A percentile compares a stretch with the other conserved stretches of the same genome.
phyloP scores from a whole-genome alignment of 2,888 invertebrate genomes.

The Platycheirus albimanus region DNA sequence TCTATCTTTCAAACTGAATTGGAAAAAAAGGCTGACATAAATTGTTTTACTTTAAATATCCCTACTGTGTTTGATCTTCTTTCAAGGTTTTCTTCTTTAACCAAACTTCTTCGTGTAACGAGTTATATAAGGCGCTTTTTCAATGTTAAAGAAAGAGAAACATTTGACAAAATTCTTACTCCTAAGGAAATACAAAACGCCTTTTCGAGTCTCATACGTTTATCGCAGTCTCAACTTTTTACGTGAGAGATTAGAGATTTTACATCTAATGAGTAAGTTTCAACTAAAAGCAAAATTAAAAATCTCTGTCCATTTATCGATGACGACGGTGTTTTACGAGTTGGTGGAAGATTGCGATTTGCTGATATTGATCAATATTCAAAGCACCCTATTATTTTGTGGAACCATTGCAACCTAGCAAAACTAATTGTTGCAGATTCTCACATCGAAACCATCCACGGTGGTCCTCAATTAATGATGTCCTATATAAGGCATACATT shows the following conservation, averaged over 20 bases:
- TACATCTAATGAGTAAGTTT: too few species aligned
- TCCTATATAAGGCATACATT: slow-evolving; percentile 34
- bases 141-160: background rate
- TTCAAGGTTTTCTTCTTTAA: too few species aligned
- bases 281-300: slow-evolving; percentile 8
- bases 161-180: background rate
- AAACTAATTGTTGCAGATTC: slow-evolving; percentile 19
- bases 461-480: too few species aligned
- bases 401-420: slow-evolving; percentile 32
- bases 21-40: background rate
- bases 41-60: background rate
- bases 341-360: slow-evolving; percentile 49
- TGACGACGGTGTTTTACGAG: slow-evolving; percentile 1
- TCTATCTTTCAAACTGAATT: slow-evolving; percentile 11
- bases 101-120: too few species aligned
- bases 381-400: slow-evolving; percentile 43
- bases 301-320: too few species aligned
- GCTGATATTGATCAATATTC: slow-evolving; percentile 24
- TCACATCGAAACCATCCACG: slow-evolving; percentile 21
- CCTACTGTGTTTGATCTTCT: slow-evolving; percentile 14
- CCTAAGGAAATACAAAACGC: background rate
- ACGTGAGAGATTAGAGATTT: too few species aligned
- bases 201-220: background rate
- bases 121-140: background rate
- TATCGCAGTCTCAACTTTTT: slow-evolving; percentile 25